Conservation (phyloP, 2,888 invertebrate species). For the Phlogophora meticulosa region DNA sequence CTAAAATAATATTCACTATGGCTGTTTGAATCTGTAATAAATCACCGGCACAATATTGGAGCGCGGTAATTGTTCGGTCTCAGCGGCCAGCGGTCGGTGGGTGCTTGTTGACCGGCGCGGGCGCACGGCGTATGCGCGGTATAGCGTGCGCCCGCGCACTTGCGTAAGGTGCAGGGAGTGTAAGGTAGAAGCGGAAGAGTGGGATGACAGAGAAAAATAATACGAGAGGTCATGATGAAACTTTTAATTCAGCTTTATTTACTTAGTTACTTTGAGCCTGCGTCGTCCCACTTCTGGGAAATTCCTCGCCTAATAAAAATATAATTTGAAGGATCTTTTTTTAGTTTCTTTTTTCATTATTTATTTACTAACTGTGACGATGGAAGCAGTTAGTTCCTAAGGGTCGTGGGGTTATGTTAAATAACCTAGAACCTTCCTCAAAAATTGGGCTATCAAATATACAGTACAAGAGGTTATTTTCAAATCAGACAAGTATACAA, state of each 20-base stretch:
- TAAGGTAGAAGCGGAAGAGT: constrained; percentile 28
- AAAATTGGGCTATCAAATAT: no score
- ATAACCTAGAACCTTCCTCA: no score
- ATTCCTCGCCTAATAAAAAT: no score
- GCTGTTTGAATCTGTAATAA: constrained; percentile 49
- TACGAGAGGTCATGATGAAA: not conserved
- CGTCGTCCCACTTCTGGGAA: not conserved
- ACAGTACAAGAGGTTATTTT: no score
- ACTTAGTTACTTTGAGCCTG: not conserved
- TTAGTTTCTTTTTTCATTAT: no score
- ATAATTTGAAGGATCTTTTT: no score
- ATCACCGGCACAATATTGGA: constrained; percentile 54
- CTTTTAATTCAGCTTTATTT: not conserved
- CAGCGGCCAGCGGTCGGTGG: constrained; percentile 12
- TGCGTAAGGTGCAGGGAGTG: constrained; percentile 59
- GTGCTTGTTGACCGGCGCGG: constrained; percentile 50
- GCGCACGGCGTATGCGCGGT: constrained; percentile 50
- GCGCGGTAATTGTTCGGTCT: constrained; percentile 46
- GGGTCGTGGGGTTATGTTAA: no score
- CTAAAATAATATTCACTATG: constrained; percentile 31
- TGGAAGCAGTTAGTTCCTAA: no score
- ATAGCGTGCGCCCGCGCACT: constrained; percentile 62
- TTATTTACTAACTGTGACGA: no score
- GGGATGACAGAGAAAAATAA: no score
- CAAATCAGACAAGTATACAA: no score